Evolutionary conservation across 1,140 invertebrate species (phyloP), one percentile per base, ranked within the genome.

Genomic region (Coelopa frigida): DNA sequence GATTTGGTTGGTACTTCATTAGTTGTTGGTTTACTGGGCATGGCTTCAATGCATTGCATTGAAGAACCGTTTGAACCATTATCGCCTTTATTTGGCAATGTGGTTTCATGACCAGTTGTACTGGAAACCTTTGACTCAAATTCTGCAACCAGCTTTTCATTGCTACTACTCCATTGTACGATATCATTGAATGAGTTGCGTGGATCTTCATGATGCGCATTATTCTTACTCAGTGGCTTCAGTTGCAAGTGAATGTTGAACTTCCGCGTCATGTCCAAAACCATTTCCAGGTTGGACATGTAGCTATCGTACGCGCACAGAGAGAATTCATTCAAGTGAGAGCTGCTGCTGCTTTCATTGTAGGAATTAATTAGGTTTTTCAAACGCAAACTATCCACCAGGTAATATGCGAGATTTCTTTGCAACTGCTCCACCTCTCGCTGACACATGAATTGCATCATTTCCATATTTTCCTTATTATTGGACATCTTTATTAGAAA

Each of bases 241-340:
- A 48, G 23, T 38, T 48, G 14, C 3, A 48, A 41, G 4, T 48
- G 40, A 3, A 48, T 48, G 14, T 48, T 48, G 22, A 48, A 48
- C 44, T 48, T 48, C 3, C 46, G 40, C 18, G 46, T 41, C 14
- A 48, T 29, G 21, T 48, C 44, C 11, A 24, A 24, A 1, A 43
- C 33, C 6, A 24, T 26, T 3, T 17, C 24, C 11, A 48, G 12
- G 6, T 41, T 39, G 4, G 46, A 26, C 46, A 48, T 48, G 14
- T 48, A 48, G 4, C 40, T 20, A 21, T 48, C 40, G 24, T 42
- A 48, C 6, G 40, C 40, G 11, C 36, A 14, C 3, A 43, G 22
- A 11, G 31, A n/a, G 18, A 48, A 48, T n/a, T 37, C 40, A 37
- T 43, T 48, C 15, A 7, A 24, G 7, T 33, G 11, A 17, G 2